Evolutionary conservation across 2,888 invertebrate species (phyloP).

Genomic region (Arrhopalites spinosus): DNA sequence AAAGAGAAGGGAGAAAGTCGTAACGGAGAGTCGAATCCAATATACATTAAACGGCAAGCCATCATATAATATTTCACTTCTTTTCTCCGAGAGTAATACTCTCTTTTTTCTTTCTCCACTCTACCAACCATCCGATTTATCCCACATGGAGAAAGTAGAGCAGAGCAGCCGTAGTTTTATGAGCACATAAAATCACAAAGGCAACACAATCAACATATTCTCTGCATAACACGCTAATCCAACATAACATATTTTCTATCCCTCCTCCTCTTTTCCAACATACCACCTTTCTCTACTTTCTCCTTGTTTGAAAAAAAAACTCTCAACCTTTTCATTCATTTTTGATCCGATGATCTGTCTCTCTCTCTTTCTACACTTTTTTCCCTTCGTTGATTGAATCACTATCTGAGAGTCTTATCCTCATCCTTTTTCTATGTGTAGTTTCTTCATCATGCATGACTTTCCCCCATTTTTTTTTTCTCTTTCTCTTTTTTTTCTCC

Average conservation of each 20-base stretch:
- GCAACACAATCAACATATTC: slow-evolving; percentile 18
- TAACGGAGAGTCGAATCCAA: slow-evolving; percentile 2
- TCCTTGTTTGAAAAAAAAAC: background rate
- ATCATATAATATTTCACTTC: slow-evolving; percentile 6
- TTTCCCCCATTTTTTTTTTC: background rate
- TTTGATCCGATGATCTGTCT: slow-evolving; percentile 13
- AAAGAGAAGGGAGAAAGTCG: background rate
- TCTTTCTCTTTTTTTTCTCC: background rate
- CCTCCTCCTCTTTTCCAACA: background rate
- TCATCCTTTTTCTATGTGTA: too few species aligned
- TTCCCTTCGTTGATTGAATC: background rate
- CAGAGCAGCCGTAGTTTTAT: background rate
- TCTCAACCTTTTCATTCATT: slow-evolving; percentile 11
- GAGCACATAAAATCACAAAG: slow-evolving; percentile 15
- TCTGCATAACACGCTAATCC: background rate
- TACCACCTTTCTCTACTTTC: background rate
- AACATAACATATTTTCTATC: slow-evolving; percentile 4
- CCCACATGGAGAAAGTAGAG: too few species aligned
- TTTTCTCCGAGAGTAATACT: slow-evolving; percentile 1
- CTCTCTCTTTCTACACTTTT: background rate
- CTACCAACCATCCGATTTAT: background rate
- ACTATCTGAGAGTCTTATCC: too few species aligned
- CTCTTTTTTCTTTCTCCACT: background rate
- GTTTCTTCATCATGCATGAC: too few species aligned
- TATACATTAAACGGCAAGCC: background rate